A percentile compares a stretch with the other conserved stretches of the same genome.
phyloP scores from a whole-genome alignment of 23 tunicate genomes.

The Phallusia fumigata region DNA sequence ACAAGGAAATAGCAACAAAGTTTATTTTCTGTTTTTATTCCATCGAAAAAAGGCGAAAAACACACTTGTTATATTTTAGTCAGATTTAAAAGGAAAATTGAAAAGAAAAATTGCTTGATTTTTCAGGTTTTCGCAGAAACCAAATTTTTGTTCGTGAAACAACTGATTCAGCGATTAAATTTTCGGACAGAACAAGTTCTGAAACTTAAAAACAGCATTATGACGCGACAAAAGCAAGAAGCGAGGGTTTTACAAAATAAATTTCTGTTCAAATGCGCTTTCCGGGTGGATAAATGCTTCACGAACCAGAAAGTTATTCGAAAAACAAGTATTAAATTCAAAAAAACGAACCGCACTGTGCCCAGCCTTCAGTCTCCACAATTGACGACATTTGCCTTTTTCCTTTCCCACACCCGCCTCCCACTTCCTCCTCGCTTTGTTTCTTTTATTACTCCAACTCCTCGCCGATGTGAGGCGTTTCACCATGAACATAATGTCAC shows the following conservation, averaged over 20 bases:
- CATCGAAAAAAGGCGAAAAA: no score
- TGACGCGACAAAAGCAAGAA: no score
- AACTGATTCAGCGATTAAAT: background rate
- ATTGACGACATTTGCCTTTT: background rate
- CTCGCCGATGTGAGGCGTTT: background rate
- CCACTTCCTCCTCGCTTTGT: background rate
- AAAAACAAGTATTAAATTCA: constrained; percentile 4
- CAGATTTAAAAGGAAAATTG: no score
- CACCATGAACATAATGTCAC: constrained; percentile 10
- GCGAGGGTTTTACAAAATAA: background rate
- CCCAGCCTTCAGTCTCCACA: background rate
- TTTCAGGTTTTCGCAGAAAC: no score
- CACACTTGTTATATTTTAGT: no score
- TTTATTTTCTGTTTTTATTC: no score
- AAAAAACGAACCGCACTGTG: background rate
- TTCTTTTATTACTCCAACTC: background rate
- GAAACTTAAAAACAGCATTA: background rate
- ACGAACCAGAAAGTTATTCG: background rate
- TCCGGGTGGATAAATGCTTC: background rate
- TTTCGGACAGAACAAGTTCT: background rate
- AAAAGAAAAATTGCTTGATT: no score
- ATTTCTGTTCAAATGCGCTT: background rate
- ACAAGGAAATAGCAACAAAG: no score
- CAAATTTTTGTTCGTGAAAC: no score
- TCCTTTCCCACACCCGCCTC: background rate